Conservation (phyloP, 92 coral and sea anemone genomes). For the Porites rus region DNA sequence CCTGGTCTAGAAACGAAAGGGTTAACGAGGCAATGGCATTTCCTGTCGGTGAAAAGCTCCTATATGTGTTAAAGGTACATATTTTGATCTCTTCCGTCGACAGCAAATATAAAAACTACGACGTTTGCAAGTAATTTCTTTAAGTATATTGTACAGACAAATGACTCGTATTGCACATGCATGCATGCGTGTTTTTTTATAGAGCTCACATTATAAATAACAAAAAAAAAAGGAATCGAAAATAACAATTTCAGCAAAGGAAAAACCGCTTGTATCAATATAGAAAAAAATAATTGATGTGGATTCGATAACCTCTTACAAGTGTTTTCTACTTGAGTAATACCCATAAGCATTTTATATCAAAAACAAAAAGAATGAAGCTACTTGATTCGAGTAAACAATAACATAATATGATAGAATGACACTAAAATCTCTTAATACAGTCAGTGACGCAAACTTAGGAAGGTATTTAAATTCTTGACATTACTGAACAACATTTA, state of each 20-base stretch:
- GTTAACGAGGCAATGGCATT: too few relatives aligned
- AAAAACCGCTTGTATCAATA: not conserved
- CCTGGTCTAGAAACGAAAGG: too few relatives aligned
- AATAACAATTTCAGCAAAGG: not conserved
- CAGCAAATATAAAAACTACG: too few relatives aligned
- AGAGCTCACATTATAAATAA: not conserved
- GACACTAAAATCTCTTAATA: too few relatives aligned
- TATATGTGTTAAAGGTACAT: too few relatives aligned
- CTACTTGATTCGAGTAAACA: not conserved
- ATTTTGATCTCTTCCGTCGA: too few relatives aligned
- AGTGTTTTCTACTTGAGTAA: not conserved
- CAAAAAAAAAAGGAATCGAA: too few relatives aligned
- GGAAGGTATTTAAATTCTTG: too few relatives aligned
- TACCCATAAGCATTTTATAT: not conserved
- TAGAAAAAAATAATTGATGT: not conserved
- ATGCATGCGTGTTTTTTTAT: not conserved
- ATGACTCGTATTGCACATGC: not conserved
- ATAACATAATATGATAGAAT: too few relatives aligned
- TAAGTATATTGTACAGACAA: not conserved
- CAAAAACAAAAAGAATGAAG: not conserved
- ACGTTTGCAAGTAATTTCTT: not conserved
- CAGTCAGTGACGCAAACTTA: too few relatives aligned
- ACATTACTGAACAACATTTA: too few relatives aligned
- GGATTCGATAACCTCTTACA: not conserved
- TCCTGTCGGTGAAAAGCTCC: too few relatives aligned